Evolutionary conservation across 2,797 vertebrate species (phyloP), one percentile per base, ranked within the genome.

Genomic region (Notoglanidium macrostoma): DNA sequence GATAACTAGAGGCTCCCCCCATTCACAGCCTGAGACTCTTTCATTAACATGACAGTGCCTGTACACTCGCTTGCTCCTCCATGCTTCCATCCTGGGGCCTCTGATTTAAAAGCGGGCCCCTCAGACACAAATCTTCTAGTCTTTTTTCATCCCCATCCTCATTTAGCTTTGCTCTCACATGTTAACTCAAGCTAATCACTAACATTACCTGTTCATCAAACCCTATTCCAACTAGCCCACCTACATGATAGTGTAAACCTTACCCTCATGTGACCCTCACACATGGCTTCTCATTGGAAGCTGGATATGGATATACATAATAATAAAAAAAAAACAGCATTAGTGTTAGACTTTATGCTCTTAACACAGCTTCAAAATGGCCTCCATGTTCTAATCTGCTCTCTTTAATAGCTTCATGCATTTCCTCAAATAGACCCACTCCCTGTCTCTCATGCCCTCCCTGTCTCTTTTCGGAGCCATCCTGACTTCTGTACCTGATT

Each of bases 1-100:
- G 92, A 94, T 95, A 95, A 95, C 94, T 95, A 95, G 94, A 93
- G 93, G 93, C 92, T 90, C 92, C 89, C 92, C 93, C 93, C 91
- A 94, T 96, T 96, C 95, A 95, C 95, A 95, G 94, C 91, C 93
- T 88, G 92, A 93, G 92, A 91, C 93, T 93, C 93, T 94, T 95
- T 95, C 94, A 96, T 96, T 95, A 95, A 93, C 95, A 96, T 96
- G 93, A 95, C 94, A 95, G 94, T 95, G 92, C 94, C 93, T 91
- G 92, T 91, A 93, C 92, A 90, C 90, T 85, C 91, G 92, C 93
- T 92, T n/a, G 57, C 78, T 81, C 78, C 78, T 89, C 93, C 91
- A 90, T 91, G 91, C 44, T 76, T 73, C 93, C 93, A 95, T 94
- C 91, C 95, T 90, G 57, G 95, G 94, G 93, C 93, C 94, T 93